phyloP scores from a whole-genome alignment of 2,797 vertebrate species.

The Chaenodraco wilsoni region DNA sequence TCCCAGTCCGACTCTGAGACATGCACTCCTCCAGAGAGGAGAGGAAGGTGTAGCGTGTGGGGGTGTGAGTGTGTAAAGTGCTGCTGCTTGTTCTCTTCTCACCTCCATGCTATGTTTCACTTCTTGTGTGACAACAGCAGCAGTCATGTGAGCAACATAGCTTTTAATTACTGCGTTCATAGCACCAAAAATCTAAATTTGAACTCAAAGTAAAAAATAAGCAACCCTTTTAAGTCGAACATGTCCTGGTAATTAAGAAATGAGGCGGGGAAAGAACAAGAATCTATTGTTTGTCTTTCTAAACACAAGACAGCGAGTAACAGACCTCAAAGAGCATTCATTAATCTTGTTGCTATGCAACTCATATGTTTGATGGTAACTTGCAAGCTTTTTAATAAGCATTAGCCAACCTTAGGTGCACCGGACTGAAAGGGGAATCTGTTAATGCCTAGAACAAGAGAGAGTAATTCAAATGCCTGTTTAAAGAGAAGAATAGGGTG shows the following conservation, averaged over 20 bases:
- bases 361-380: slow-evolving; percentile 41
- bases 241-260: slow-evolving; percentile 21
- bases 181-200: not conserved
- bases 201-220: not conserved
- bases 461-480: slow-evolving; percentile 1
- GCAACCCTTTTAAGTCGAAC: not conserved
- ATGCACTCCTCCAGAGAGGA: slow-evolving; percentile 29
- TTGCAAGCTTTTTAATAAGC: slow-evolving; percentile 38
- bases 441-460: not conserved
- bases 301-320: slow-evolving; percentile 10
- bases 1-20: slow-evolving; percentile 34
- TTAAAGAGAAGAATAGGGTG: not conserved
- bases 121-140: slow-evolving; percentile 1
- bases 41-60: not conserved
- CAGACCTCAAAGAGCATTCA: slow-evolving; percentile 42
- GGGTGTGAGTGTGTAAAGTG: not conserved
- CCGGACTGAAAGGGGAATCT: slow-evolving; percentile 18
- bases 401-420: slow-evolving; percentile 26
- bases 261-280: slow-evolving; percentile 7
- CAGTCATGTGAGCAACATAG: not conserved
- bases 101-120: not conserved
- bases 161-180: not conserved
- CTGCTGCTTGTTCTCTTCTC: slow-evolving; percentile 8
- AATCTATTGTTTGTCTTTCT: not conserved
- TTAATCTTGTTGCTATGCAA: slow-evolving; percentile 57